Conservation (phyloP, 2,888 invertebrate genomes). For the Unio pictorum region DNA sequence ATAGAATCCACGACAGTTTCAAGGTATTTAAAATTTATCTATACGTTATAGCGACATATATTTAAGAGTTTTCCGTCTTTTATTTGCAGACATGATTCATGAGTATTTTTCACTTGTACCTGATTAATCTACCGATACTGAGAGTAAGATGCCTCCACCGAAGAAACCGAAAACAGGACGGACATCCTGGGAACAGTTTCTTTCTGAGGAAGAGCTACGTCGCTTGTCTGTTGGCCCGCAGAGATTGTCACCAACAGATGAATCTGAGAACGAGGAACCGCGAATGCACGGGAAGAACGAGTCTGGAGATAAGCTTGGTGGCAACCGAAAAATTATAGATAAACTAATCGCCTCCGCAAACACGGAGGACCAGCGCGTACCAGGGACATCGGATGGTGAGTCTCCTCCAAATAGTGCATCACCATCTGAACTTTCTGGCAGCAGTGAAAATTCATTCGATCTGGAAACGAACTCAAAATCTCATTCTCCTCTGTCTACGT, state of each 20-base stretch:
- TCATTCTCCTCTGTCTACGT: slow-evolving; percentile 3
- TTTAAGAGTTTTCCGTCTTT: too few relatives aligned
- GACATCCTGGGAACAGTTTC: slow-evolving; percentile 61
- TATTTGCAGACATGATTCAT: too few relatives aligned
- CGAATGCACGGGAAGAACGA: too few relatives aligned
- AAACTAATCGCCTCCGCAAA: slow-evolving; percentile 16
- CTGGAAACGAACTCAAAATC: background rate
- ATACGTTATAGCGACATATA: too few relatives aligned
- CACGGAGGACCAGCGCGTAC: slow-evolving; percentile 13
- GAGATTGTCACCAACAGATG: too few relatives aligned
- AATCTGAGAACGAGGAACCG: too few relatives aligned
- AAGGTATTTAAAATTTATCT: too few relatives aligned
- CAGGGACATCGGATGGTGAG: slow-evolving; percentile 3
- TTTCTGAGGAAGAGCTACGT: slow-evolving; percentile 52
- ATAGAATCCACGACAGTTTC: too few relatives aligned
- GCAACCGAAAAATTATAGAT: slow-evolving; percentile 9
- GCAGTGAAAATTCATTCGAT: slow-evolving; percentile 1
- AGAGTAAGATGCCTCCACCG: slow-evolving; percentile 58
- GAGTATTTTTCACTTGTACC: too few relatives aligned
- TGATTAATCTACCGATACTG: too few relatives aligned
- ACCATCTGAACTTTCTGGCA: background rate
- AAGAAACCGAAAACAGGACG: slow-evolving; percentile 66
- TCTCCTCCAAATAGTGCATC: slow-evolving; percentile 7
- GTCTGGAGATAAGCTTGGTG: too few relatives aligned
- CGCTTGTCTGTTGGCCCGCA: too few relatives aligned